Percentiles rank a stretch among this genome's conserved stretches.
Conservation (phyloP, 2,888 invertebrate genomes). For the Cheilosia variabilis region DNA sequence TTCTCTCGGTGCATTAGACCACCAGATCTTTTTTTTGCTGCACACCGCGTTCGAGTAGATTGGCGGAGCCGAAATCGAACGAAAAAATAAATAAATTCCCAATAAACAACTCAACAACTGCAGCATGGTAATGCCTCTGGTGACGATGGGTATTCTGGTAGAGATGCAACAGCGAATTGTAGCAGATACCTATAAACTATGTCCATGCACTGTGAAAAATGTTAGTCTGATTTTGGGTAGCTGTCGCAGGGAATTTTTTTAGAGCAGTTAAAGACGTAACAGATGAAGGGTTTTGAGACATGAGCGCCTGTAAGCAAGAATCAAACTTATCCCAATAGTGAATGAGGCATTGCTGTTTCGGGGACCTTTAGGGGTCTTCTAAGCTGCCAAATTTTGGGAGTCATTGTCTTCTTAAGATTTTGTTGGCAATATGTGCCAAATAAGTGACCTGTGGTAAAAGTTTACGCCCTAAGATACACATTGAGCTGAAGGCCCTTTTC, state of each 20-base stretch:
- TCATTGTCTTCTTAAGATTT: too few species aligned
- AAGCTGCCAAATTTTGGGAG: too few species aligned
- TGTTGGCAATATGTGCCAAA: too few species aligned
- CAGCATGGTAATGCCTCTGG: slow-evolving; percentile 58
- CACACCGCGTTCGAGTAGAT: slow-evolving; percentile 26
- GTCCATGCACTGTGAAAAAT: slow-evolving; percentile 55
- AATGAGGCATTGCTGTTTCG: too few species aligned
- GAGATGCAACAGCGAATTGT: slow-evolving; percentile 54
- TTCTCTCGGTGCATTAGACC: slow-evolving; percentile 65
- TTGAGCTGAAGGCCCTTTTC: too few species aligned
- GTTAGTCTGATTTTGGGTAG: neutral
- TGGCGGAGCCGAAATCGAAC: slow-evolving; percentile 31
- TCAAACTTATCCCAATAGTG: too few species aligned
- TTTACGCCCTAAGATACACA: too few species aligned
- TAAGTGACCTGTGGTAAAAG: too few species aligned
- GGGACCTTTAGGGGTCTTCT: too few species aligned
- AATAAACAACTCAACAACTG: slow-evolving; percentile 72
- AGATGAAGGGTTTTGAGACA: neutral
- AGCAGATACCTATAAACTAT: slow-evolving; percentile 40
- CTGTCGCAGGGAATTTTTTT: too few species aligned
- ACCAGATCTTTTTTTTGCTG: slow-evolving; percentile 52
- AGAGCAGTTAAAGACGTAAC: neutral
- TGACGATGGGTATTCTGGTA: slow-evolving; percentile 40
- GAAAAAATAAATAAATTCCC: slow-evolving; percentile 25
- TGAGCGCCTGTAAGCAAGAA: too few species aligned